These are phyloP conservation scores for Operophtera brumata DNA, from an alignment of 2,888 invertebrate species.

Conservation along the genomic window DNA sequence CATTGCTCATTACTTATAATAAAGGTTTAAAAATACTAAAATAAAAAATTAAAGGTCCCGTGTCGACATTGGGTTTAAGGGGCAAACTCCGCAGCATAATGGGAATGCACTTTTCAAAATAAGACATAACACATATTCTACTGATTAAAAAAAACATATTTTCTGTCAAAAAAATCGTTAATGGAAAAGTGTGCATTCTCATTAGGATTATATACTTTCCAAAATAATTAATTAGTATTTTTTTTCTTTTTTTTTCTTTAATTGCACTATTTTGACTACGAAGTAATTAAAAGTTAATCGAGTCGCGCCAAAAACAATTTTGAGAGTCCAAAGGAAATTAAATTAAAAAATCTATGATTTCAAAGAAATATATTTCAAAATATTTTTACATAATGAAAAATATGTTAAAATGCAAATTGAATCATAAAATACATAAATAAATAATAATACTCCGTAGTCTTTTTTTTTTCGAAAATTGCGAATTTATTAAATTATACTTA, in stretches of 20 bases:
- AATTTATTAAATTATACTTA: slow-evolving; percentile 15
- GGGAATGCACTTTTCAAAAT: slow-evolving; percentile 15
- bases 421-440: slow-evolving; percentile 12
- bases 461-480: slow-evolving; percentile 13
- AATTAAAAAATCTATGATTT: slow-evolving; percentile 24
- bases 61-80: slow-evolving; percentile 26
- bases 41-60: slow-evolving; percentile 29
- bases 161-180: too few relatives aligned
- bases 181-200: slow-evolving; percentile 19
- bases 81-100: slow-evolving; percentile 23
- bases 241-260: slow-evolving; percentile 12
- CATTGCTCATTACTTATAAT: slow-evolving; percentile 17
- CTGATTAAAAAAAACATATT: too few relatives aligned
- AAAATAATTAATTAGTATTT: too few relatives aligned
- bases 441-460: slow-evolving; percentile 20
- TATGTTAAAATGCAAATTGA: slow-evolving; percentile 26
- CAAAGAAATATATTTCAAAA: slow-evolving; percentile 32
- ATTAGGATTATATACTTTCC: not conserved
- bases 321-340: slow-evolving; percentile 26
- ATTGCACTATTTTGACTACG: slow-evolving; percentile 34
- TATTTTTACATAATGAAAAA: slow-evolving; percentile 21
- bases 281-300: slow-evolving; percentile 13
- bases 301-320: slow-evolving; percentile 27
- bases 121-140: not conserved
- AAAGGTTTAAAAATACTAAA: slow-evolving; percentile 22